Evolutionary conservation across 2,113 vertebrate species (phyloP).

Genomic region (Lophura nycthemera): DNA sequence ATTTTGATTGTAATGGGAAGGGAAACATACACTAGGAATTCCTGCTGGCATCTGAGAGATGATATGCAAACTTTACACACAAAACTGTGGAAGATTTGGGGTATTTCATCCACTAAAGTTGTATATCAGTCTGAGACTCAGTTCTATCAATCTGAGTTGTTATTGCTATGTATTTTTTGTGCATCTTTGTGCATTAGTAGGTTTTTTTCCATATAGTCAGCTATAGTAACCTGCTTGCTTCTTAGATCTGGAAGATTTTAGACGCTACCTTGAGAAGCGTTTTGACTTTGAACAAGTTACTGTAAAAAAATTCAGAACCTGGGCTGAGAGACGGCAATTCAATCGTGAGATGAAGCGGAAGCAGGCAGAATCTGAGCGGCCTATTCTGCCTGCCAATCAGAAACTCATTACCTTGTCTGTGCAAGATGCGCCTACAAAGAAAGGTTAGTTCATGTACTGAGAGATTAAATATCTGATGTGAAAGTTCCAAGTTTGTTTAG

Average conservation of each 20-base stretch:
- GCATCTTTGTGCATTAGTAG: background rate
- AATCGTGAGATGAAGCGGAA: conserved; percentile 98
- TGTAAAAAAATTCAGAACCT: conserved; percentile 97
- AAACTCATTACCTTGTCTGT: conserved; percentile 98
- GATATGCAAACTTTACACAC: background rate
- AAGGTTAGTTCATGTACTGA: conserved; percentile 78
- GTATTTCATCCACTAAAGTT: background rate
- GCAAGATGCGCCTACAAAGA: conserved; percentile 96
- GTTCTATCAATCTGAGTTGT: background rate
- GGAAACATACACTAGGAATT: background rate
- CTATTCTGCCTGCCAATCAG: conserved; percentile 96
- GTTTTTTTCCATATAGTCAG: background rate
- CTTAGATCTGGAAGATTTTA: conserved; percentile 92
- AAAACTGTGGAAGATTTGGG: background rate
- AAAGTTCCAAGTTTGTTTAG: background rate
- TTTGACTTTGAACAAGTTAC: conserved; percentile 99
- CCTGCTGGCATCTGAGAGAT: background rate
- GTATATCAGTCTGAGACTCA: background rate
- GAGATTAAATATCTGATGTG: accelerated
- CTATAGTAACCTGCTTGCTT: background rate
- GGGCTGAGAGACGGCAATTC: conserved; percentile 97
- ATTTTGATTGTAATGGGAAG: background rate
- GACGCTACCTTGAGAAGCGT: conserved; percentile 91
- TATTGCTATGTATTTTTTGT: background rate
- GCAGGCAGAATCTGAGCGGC: conserved; percentile 94